Evolutionary conservation across 2,113 vertebrate species (phyloP).

Genomic region (Callocephalon fimbriatum): DNA sequence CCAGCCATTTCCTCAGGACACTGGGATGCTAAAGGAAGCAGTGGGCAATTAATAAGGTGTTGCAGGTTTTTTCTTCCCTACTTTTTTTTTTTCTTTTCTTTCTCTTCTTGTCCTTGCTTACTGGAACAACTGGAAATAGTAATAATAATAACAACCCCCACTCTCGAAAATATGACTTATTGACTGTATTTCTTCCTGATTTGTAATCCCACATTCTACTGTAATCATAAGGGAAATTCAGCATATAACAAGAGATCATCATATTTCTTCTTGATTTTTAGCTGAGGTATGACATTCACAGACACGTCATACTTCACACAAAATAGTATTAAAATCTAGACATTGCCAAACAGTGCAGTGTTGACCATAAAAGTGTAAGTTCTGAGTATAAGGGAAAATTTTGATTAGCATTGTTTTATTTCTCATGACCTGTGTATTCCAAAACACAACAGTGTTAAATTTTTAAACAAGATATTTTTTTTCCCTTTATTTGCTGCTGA

Average conservation of each 20-base stretch:
- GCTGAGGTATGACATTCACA: neutral
- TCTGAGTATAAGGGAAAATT: neutral
- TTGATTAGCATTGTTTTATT: neutral
- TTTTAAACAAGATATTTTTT: neutral
- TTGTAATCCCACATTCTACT: neutral
- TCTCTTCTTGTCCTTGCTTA: neutral
- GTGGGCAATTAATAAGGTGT: fast-evolving
- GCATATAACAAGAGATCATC: neutral
- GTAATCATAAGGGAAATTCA: neutral
- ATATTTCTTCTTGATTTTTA: neutral
- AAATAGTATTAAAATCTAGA: neutral
- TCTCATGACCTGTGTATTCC: neutral
- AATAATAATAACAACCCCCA: fast-evolving
- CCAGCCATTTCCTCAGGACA: neutral
- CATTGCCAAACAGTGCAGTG: neutral
- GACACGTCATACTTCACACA: neutral
- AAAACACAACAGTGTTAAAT: neutral
- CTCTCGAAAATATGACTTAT: neutral
- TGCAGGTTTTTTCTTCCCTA: neutral
- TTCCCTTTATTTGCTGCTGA: neutral
- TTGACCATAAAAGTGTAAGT: neutral
- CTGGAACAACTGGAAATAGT: neutral
- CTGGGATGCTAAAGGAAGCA: neutral
- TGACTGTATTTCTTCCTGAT: neutral
- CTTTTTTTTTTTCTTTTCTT: neutral